A percentile compares a stretch with the other conserved stretches of the same genome.
Evolutionary conservation across 2,113 vertebrate species (phyloP).

Genomic region (Axis porcinus): DNA sequence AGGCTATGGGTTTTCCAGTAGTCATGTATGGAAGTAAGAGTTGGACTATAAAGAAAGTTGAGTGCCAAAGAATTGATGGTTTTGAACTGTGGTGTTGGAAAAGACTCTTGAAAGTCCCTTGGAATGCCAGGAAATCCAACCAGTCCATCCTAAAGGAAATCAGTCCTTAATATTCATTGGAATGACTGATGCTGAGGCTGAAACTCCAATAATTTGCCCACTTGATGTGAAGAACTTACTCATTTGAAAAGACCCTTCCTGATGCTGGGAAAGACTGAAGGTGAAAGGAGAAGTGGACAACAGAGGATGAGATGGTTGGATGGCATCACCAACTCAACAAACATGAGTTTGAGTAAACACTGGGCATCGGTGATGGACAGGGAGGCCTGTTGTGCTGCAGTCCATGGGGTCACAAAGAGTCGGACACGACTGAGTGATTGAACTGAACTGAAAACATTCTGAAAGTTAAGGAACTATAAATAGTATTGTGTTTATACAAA

Average conservation of each 20-base stretch:
- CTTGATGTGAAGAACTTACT: background rate
- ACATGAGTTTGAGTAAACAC: background rate
- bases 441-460: background rate
- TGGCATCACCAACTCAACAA: background rate
- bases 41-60: background rate
- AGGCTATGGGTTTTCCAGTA: background rate
- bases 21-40: background rate
- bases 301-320: background rate
- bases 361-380: background rate
- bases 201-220: background rate
- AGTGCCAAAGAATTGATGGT: background rate
- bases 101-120: background rate
- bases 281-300: background rate
- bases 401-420: background rate
- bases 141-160: background rate
- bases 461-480: background rate
- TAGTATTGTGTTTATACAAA: background rate
- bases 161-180: background rate
- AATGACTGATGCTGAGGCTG: background rate
- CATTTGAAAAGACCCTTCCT: background rate
- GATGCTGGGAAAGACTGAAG: background rate
- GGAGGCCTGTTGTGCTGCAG: background rate
- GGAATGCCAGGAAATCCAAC: background rate
- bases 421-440: background rate
- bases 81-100: background rate